Percentiles rank a stretch among this genome's conserved stretches.
phyloP scores from a whole-genome alignment of 2,113 vertebrate genomes.

The Anas platyrhynchos region DNA sequence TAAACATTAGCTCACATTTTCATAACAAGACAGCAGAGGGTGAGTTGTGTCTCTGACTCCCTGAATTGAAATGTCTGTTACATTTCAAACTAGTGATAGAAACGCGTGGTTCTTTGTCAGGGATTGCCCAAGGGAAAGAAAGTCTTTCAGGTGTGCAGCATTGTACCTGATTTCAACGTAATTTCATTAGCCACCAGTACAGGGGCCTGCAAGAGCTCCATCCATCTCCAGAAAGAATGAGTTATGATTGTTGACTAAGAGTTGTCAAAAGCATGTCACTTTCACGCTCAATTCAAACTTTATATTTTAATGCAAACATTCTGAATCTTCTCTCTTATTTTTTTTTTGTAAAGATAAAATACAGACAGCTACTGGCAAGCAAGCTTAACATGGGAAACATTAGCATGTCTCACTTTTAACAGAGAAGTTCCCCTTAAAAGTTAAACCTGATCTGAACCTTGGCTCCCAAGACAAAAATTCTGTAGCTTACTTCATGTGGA shows the following conservation, averaged over 20 bases:
- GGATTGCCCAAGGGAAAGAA: neutral
- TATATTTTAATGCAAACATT: neutral
- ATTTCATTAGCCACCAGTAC: neutral
- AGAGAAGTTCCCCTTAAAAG: slow-evolving; percentile 18
- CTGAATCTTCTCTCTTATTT: neutral
- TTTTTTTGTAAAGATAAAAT: neutral
- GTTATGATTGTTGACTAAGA: neutral
- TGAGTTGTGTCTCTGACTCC: neutral
- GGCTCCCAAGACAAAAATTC: slow-evolving; percentile 41
- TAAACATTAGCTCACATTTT: neutral
- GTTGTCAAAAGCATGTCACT: neutral
- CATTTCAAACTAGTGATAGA: neutral
- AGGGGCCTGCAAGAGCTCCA: neutral
- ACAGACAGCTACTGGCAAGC: slow-evolving; percentile 2
- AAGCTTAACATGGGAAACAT: slow-evolving; percentile 41
- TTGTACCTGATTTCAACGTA: neutral
- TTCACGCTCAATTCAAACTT: neutral
- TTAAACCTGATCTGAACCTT: slow-evolving; percentile 43
- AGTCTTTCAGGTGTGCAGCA: neutral
- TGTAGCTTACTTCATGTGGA: slow-evolving; percentile 40
- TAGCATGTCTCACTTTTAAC: slow-evolving; percentile 20
- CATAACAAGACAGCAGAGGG: neutral
- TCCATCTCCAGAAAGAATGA: neutral
- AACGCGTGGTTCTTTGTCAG: neutral
- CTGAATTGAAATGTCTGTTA: neutral